A percentile compares a stretch with the other conserved stretches of the same genome.
Conservation (phyloP, 1,140 invertebrate genomes). For the Glossosoma conforme region DNA sequence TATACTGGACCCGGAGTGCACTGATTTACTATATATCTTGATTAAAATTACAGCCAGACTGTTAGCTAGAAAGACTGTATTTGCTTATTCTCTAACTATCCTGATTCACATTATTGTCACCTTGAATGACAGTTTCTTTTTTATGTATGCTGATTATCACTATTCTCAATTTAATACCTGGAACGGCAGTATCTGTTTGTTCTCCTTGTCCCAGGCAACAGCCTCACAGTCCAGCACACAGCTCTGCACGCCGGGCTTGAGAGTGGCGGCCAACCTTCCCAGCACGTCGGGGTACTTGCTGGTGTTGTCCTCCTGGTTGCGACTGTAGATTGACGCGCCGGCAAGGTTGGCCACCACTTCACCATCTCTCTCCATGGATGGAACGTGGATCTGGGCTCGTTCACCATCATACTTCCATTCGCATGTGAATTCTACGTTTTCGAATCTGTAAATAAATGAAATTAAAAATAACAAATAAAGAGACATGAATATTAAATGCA, state of each 20-base stretch:
- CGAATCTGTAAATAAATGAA: conserved; percentile 57
- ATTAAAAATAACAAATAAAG: no score
- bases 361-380: conserved; percentile 24
- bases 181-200: conserved; percentile 92
- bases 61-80: no score
- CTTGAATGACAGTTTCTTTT: no score
- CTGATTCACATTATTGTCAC: no score
- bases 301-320: conserved; percentile 98
- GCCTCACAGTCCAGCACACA: conserved; percentile 96
- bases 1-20: no score
- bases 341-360: conserved; percentile 30
- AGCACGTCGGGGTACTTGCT: conserved; percentile 97
- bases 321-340: conserved; percentile 71
- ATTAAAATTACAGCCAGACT: no score
- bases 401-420: conserved; percentile 99
- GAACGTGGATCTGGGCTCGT: conserved; percentile 79
- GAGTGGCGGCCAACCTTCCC: conserved; percentile 58
- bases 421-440: conserved; percentile 90
- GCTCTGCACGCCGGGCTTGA: conserved; percentile 61
- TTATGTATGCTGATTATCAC: no score
- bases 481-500: no score
- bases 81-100: no score
- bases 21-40: no score
- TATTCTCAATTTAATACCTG: no score
- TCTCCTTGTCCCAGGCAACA: conserved; percentile 92